Conservation (phyloP, 1,140 invertebrate species). For the Homalodisca vitripennis region DNA sequence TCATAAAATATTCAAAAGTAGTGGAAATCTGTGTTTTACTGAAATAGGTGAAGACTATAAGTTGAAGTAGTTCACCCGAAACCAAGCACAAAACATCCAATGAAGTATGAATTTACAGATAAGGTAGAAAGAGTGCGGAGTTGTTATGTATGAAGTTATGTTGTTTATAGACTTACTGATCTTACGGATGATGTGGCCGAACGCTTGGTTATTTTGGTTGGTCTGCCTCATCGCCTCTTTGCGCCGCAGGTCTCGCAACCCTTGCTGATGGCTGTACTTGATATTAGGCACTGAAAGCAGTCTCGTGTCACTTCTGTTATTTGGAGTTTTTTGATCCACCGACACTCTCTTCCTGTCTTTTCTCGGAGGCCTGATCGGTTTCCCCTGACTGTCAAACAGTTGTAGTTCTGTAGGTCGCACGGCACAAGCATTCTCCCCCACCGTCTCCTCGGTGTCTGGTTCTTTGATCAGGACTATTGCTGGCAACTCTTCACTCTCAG, state of each 20-base stretch:
- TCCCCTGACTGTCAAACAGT: conserved; percentile 58
- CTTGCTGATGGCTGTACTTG: conserved; percentile 53
- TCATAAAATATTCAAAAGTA: background rate
- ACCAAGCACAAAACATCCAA: conserved; percentile 20
- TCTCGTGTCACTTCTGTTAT: conserved; percentile 61
- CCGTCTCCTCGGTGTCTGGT: conserved; percentile 27
- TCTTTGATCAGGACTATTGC: conserved; percentile 33
- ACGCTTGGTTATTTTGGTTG: conserved; percentile 38
- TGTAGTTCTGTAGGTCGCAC: conserved; percentile 61
- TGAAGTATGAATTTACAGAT: background rate
- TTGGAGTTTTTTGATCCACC: conserved; percentile 47
- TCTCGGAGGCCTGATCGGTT: conserved; percentile 60
- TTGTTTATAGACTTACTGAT: conserved; percentile 73
- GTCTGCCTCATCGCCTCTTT: conserved; percentile 15
- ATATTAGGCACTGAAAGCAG: conserved; percentile 75
- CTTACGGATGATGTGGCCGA: conserved; percentile 71
- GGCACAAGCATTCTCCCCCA: background rate
- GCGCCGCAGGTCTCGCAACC: conserved; percentile 40
- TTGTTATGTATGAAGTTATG: background rate
- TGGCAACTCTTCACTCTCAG: conserved; percentile 33
- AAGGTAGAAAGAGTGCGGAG: background rate
- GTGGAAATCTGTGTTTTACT: conserved; percentile 1
- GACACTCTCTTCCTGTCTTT: conserved; percentile 54
- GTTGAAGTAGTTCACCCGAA: background rate
- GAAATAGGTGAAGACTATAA: background rate